Evolutionary conservation across 2,797 vertebrate species (phyloP), one percentile per base, ranked within the genome.

Genomic region (Perodicticus potto): DNA sequence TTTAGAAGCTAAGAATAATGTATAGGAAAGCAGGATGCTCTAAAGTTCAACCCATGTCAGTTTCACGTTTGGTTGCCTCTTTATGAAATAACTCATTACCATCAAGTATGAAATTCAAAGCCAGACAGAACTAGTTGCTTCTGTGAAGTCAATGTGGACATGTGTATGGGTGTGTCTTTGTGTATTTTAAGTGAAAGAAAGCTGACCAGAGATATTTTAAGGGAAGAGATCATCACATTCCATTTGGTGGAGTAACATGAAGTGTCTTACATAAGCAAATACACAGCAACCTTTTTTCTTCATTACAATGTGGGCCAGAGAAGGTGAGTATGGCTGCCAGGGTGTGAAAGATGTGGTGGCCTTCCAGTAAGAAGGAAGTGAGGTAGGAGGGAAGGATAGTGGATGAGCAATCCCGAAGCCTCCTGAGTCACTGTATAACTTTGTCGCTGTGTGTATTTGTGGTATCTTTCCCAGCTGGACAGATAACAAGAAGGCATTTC

Each of bases 31-130:
- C 72, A 88, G 70, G 94, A 94, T 96, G 97, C 96, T 97, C 96
- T 97, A 97, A 98, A 98, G 98, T 98, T 97, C 97, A 98, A 98
- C 96, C 93, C 96, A 97, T 97, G 98, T 97, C 96, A 97, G 95
- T 97, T 97, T 96, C 96, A 97, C 89, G 89, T 96, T 97, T 97
- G 95, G 82, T 86, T 80, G 77, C 94, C 97, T 97, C 91, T 96
- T 49, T 95, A 84, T 96, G 97, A 98, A 98, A 98, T 97, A 97
- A 92, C 86, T 98, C 91, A 97, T 98, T 98, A 97, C 88, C 97
- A 97, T 96, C 80, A 81, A 97, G 90, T 93, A 97, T 96, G 97
- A 98, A 98, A 98, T 97, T 92, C 97, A 96, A 98, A 96, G 91
- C 96, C 77, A 95, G 89, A 90, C 76, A 77, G 55, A 90, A 88